Percentiles rank a stretch among this genome's conserved stretches.
Evolutionary conservation across 2,113 vertebrate genomes (phyloP).

Genomic region (Oxyura jamaicensis): DNA sequence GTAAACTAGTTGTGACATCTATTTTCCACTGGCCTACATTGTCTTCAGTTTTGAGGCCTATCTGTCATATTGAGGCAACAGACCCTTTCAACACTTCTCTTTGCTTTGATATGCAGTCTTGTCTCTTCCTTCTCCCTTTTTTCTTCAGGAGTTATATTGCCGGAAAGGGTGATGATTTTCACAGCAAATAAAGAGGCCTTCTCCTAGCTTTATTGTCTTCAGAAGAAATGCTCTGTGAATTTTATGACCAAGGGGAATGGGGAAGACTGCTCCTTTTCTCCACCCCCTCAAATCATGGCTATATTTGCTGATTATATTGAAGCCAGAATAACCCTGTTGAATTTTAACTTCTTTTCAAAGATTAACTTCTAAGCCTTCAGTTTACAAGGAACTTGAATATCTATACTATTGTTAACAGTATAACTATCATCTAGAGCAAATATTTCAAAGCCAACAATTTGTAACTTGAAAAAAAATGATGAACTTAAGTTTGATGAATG

Average conservation of each 20-base stretch:
- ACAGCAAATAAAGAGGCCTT: conserved; percentile 85
- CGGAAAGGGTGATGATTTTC: conserved; percentile 87
- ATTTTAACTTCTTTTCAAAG: conserved; percentile 72
- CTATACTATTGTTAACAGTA: conserved; percentile 33
- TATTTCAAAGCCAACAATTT: conserved; percentile 26
- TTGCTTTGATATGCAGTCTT: conserved; percentile 90
- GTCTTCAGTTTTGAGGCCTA: conserved; percentile 73
- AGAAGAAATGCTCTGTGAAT: conserved; percentile 71
- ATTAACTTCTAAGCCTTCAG: not conserved
- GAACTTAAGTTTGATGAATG: not conserved
- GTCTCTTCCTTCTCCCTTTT: conserved; percentile 81
- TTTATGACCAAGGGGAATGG: conserved; percentile 67
- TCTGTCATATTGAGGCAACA: conserved; percentile 82
- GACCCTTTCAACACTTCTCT: conserved; percentile 81
- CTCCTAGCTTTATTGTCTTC: conserved; percentile 78
- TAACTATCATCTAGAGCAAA: conserved; percentile 30
- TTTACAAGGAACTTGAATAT: conserved; percentile 48
- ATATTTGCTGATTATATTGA: conserved; percentile 64
- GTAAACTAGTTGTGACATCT: conserved; percentile 81
- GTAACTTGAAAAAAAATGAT: not conserved
- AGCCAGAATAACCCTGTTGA: conserved; percentile 64
- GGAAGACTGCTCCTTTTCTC: conserved; percentile 50
- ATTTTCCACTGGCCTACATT: conserved; percentile 75
- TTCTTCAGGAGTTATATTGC: conserved; percentile 86
- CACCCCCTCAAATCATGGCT: conserved; percentile 53